phyloP scores from a whole-genome alignment of 2,888 invertebrate species.

The Neria commutata region DNA sequence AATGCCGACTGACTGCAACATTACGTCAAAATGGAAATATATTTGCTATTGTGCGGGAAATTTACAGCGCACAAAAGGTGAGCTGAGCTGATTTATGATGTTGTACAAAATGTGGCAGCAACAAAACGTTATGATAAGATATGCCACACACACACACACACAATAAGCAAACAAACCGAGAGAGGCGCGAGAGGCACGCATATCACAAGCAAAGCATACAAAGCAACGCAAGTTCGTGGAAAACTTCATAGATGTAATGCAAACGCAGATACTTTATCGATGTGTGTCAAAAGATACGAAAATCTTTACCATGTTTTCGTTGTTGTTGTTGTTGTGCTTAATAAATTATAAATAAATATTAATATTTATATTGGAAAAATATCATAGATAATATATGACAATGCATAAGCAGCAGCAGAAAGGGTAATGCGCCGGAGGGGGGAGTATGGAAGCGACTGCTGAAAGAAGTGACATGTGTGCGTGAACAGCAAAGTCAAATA shows the following conservation, averaged over 20 bases:
- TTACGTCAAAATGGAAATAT: no score
- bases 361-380: neutral
- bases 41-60: no score
- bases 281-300: conserved; percentile 11
- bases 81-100: no score
- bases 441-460: neutral
- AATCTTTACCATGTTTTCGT: neutral
- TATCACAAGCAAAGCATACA: neutral
- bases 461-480: neutral
- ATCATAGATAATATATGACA: no score
- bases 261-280: conserved; percentile 9
- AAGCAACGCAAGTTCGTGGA: neutral
- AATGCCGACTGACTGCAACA: no score
- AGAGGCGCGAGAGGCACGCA: neutral
- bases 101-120: no score
- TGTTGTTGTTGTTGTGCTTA: neutral
- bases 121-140: no score
- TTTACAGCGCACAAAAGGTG: no score
- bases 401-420: no score
- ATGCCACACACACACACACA: no score
- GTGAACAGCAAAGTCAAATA: neutral
- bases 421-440: no score
- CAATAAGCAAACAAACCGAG: no score
- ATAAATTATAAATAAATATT: neutral
- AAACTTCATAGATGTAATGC: neutral